Percentiles rank a stretch among this genome's conserved stretches.
Conservation (phyloP, 2,888 invertebrate genomes). For the Cotesia congregata region DNA sequence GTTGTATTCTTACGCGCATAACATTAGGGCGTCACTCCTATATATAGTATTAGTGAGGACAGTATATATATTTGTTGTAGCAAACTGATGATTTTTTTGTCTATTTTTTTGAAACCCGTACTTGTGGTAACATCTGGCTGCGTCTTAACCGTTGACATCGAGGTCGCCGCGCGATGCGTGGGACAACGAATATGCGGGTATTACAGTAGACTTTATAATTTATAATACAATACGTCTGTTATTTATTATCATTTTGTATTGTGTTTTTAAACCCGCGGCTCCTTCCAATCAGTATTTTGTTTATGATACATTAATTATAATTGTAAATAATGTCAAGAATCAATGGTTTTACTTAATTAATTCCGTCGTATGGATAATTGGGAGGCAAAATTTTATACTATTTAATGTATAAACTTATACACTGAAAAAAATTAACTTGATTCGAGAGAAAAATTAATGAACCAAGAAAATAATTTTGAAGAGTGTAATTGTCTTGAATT, state of each 20-base stretch:
- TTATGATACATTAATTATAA: no score
- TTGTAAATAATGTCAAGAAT: no score
- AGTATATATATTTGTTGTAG: not conserved
- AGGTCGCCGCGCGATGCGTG: not conserved
- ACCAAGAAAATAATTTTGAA: no score
- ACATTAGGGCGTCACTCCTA: not conserved
- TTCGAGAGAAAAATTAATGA: no score
- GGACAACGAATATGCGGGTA: conserved; percentile 16
- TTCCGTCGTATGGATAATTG: no score
- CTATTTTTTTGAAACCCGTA: conserved; percentile 15
- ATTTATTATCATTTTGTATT: not conserved
- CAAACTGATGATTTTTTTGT: conserved; percentile 8
- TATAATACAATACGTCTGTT: not conserved
- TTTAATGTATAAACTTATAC: no score
- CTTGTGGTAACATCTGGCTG: conserved; percentile 24
- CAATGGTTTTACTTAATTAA: no score
- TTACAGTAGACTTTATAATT: not conserved
- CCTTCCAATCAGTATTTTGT: no score
- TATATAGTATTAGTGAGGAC: not conserved
- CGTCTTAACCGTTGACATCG: not conserved
- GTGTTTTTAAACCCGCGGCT: no score
- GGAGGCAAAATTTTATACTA: no score
- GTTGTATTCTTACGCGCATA: conserved; percentile 52
- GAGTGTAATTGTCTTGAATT: no score
- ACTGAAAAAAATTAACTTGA: no score